Evolutionary conservation across 2,888 invertebrate species (phyloP), one percentile per base, ranked within the genome.

Genomic region (Synanthedon tipuliformis): DNA sequence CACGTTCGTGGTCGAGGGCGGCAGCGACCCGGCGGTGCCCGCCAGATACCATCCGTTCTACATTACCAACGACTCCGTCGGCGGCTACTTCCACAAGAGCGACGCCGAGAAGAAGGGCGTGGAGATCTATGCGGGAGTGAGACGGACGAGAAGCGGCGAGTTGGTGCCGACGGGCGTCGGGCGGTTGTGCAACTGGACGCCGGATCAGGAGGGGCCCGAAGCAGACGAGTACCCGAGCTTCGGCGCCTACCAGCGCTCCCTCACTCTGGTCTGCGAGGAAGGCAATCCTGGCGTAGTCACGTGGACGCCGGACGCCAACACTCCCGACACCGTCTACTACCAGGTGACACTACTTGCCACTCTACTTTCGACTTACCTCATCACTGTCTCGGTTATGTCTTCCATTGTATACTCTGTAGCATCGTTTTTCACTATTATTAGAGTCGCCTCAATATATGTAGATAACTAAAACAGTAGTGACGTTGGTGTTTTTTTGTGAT

Each of bases 11-110:
- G 92, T 93, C 3, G 97, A 97, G 78, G 96, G 95, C 1, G 97
- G 97, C 16, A 84, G 90, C 48, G 91, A 97, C 76, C 90, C 94
- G 0, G 91, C 92, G 18, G 85, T 90, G 48, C 93, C 96, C 0
- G 95, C 96, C 10, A 90, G 92, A 60, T 96, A 95, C 75, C 97
- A 97, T 83, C 97, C 97, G 48, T 95, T 97, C 88, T 95, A 95
- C 81, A 96, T 97, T 68, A 96, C 96, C 41, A 94, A 96, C 71
- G 96, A 97, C 78, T 91, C 95, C 0, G 89, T 96, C n/a, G 97
- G 97, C 41, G 97, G 97, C 1, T 97, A 93, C 75, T 91, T 92
- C 64, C 92, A 95, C 75, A 96, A 95, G 79, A 92, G 91, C 0
- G 89, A 92, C 0, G 92, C 93, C 62, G 96, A 97, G 77, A 93